These are phyloP conservation scores for Campopleginae sp. DNA, from an alignment of 2,888 invertebrate species.

Conservation along the genomic window DNA sequence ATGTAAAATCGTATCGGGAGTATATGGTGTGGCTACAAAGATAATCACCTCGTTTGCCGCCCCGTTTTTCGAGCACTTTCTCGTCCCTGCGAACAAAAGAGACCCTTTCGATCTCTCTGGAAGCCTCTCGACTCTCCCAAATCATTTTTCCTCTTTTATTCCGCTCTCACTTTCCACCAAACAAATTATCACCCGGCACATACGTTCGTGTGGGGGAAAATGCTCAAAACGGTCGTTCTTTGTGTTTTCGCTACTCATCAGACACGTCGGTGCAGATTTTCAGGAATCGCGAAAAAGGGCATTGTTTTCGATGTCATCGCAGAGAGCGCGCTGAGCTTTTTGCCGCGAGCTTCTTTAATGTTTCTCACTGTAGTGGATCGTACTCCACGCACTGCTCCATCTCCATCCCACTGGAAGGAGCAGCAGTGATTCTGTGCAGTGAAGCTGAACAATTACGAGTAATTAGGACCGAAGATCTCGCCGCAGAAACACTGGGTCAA, in stretches of 20 bases:
- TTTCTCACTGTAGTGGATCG: conserved; percentile 10
- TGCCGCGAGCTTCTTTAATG: conserved; percentile 38
- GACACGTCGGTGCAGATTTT: conserved; percentile 62
- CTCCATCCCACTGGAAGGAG: too few relatives aligned
- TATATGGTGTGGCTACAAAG: conserved; percentile 12
- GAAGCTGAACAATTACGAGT: too few relatives aligned
- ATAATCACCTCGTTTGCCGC: conserved; percentile 48
- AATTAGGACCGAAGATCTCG: too few relatives aligned
- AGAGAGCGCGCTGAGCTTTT: conserved; percentile 21
- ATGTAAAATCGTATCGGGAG: conserved; percentile 28
- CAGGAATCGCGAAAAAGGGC: conserved; percentile 55
- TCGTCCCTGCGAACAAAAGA: conserved; percentile 16
- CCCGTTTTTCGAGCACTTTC: conserved; percentile 10
- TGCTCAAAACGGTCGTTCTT: conserved; percentile 35
- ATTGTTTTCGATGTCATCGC: conserved; percentile 67
- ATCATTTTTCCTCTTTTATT: neutral
- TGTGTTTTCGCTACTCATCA: conserved; percentile 62
- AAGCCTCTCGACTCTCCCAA: neutral
- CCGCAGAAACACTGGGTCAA: neutral
- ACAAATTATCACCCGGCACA: conserved; percentile 28
- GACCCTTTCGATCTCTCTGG: conserved; percentile 20
- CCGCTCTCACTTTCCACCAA: neutral
- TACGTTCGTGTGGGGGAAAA: conserved; percentile 6
- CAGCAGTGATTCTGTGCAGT: too few relatives aligned
- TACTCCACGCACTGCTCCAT: neutral